Evolutionary conservation across 2,113 vertebrate genomes (phyloP), one percentile per base, ranked within the genome.

Genomic region (Neolamprologus longior): DNA sequence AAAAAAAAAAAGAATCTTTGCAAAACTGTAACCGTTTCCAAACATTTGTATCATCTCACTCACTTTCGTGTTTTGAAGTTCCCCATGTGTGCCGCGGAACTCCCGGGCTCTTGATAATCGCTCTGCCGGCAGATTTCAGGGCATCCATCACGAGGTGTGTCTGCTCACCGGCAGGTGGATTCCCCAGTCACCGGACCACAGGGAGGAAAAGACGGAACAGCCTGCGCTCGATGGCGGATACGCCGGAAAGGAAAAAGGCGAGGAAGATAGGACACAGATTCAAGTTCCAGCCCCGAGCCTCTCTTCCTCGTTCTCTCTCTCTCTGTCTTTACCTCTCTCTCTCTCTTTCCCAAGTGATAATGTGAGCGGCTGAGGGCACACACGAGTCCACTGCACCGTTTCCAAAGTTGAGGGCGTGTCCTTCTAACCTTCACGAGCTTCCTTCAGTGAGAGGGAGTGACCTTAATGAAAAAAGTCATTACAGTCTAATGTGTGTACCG

Each of bases 31-130:
- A 37, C 15, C 28, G 7, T 45, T 71, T 31, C 54, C 37, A 55
- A 58, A 35, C 81, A 86, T 42, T 19, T 15, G 26, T 17, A 10
- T 45, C 10, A 28, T 61, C 26, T 7, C 86, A 96, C 97, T 98
- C 93, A 97, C 97, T 97, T 85, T 97, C 96, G 86, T 97, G 97
- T 82, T 97, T 97, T 28, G 97, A 96, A 88, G 97, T 96, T 90
- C 97, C 97, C 96, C 97, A 97, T 86, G 97, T 96, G 92, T 97
- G 97, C 35, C 97, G 95, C 88, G 96, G 96, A 37, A 97, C 97
- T 87, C 97, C 97, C 14, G 97, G 97, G 92, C 97, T 98, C 95
- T 97, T 97, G 89, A 97, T 96, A 14, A 98, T 97, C 2, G 97
- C 97, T 87, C 97, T 97, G 5, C 97, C 97, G 86, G 97, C 97